A percentile compares a stretch with the other conserved stretches of the same genome.
These are phyloP conservation scores for Calliphora vicina DNA, from an alignment of 1,140 invertebrate genomes.

Conservation along the genomic window DNA sequence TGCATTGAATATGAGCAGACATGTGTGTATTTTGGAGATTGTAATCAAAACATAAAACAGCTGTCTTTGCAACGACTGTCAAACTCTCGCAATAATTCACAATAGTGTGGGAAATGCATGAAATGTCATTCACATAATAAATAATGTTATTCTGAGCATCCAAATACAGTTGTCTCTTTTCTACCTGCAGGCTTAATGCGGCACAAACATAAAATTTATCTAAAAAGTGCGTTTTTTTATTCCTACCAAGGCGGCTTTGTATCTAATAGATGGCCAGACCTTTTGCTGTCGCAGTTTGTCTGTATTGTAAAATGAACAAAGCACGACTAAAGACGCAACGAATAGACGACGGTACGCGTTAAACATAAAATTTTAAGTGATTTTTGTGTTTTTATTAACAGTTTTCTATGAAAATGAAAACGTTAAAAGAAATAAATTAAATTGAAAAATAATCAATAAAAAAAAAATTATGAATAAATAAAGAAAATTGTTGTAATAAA, in stretches of 20 bases:
- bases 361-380: neutral
- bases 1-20: no score
- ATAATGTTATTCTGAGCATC: neutral
- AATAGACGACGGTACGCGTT: slow-evolving; percentile 22
- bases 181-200: neutral
- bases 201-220: slow-evolving; percentile 20
- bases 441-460: neutral
- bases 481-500: neutral
- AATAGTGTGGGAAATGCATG: slow-evolving; percentile 16
- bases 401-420: no score
- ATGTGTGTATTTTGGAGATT: neutral
- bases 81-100: neutral
- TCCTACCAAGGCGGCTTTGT: neutral
- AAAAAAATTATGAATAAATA: neutral
- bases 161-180: slow-evolving; percentile 13
- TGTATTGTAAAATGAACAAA: slow-evolving; percentile 33
- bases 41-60: slow-evolving; percentile 31
- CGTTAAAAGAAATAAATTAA: neutral
- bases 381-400: no score
- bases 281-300: slow-evolving; percentile 13
- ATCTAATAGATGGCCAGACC: slow-evolving; percentile 15
- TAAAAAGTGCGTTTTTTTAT: slow-evolving; percentile 17
- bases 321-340: slow-evolving; percentile 27
- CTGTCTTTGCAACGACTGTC: neutral
- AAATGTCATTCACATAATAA: slow-evolving; percentile 4